Percentiles rank a stretch among this genome's conserved stretches.
Evolutionary conservation across 1,140 invertebrate species (phyloP).

Genomic region (Thaumatotibia leucotreta): DNA sequence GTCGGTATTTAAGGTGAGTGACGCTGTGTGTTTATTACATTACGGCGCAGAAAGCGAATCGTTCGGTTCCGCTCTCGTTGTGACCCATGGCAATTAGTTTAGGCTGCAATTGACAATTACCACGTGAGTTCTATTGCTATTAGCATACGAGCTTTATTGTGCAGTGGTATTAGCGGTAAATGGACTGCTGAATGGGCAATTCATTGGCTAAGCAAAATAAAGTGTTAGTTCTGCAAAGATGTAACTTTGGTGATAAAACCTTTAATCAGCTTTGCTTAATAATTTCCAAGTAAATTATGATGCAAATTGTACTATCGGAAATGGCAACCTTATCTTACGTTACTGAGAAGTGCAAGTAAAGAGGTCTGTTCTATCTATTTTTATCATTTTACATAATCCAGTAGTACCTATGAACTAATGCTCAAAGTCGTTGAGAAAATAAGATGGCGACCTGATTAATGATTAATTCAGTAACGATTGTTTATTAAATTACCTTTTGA

Average conservation of each 20-base stretch:
- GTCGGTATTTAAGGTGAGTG: constrained; percentile 1
- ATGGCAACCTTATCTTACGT: not conserved
- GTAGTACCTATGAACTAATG: no score
- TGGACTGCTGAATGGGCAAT: not conserved
- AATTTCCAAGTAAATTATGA: not conserved
- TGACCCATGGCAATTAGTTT: constrained; percentile 3
- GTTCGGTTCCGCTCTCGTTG: constrained; percentile 3
- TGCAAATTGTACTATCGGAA: not conserved
- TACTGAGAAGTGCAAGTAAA: not conserved
- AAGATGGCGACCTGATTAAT: no score
- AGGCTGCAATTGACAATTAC: constrained; percentile 3
- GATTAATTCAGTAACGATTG: no score
- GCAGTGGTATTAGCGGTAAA: no score
- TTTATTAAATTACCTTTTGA: no score
- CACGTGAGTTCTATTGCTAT: not conserved
- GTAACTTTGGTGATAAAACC: not conserved
- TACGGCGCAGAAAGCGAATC: constrained; percentile 4
- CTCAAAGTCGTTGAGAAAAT: no score
- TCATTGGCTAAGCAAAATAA: not conserved
- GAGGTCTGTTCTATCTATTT: no score
- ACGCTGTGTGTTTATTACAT: not conserved
- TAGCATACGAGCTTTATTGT: not conserved
- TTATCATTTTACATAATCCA: no score
- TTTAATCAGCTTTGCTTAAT: not conserved
- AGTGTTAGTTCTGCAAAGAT: no score